These are phyloP conservation scores for Tylochromis polylepis DNA, from an alignment of 2,113 vertebrate species.

Conservation along the genomic window DNA sequence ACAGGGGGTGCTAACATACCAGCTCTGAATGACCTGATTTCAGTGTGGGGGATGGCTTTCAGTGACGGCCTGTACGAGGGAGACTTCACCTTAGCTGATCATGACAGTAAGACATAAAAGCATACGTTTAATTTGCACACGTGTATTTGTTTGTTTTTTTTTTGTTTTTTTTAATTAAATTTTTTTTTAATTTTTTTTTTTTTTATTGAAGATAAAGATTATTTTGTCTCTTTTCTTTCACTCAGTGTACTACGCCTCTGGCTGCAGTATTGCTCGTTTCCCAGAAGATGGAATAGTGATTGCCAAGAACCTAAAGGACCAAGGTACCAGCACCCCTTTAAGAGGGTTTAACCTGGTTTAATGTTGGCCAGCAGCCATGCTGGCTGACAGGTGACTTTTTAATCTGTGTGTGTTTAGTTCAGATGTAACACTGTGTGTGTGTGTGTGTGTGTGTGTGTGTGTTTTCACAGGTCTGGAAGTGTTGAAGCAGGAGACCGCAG, in stretches of 20 bases:
- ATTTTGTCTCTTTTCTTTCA: background rate
- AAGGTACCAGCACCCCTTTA: constrained; percentile 76
- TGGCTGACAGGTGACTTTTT: background rate
- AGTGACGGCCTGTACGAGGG: constrained; percentile 96
- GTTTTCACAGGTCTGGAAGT: constrained; percentile 85
- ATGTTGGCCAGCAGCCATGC: background rate
- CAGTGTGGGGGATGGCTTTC: constrained; percentile 97
- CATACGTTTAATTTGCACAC: background rate
- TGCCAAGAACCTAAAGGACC: constrained; percentile 94
- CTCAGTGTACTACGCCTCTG: constrained; percentile 96
- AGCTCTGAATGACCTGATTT: constrained; percentile 93
- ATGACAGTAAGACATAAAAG: constrained; percentile 85
- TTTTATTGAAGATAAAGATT: background rate
- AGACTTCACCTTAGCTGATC: constrained; percentile 90
- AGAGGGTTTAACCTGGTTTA: background rate
- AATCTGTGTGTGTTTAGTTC: background rate
- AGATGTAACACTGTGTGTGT: background rate
- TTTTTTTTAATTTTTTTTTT: background rate
- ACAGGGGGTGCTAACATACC: constrained; percentile 96
- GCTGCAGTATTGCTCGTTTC: constrained; percentile 94
- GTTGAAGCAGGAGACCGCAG: constrained; percentile 90
- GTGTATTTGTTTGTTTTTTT: background rate
- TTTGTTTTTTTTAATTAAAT: too few species aligned
- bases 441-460: background rate
- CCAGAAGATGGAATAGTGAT: constrained; percentile 95